Conservation (phyloP, 2,888 invertebrate genomes). For the Lingula anatina region DNA sequence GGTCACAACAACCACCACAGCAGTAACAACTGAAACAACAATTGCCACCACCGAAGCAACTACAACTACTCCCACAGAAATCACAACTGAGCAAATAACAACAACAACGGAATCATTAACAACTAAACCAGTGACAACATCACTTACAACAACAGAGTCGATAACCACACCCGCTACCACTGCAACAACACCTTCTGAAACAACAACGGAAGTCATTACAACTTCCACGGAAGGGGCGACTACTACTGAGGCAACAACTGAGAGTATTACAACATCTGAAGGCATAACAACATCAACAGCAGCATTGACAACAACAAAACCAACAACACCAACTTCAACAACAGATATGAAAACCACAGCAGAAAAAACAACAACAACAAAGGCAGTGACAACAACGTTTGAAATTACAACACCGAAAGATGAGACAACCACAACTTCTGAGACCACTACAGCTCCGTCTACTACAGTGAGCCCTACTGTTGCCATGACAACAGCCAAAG, state of each 20-base stretch:
- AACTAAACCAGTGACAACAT: too few relatives aligned
- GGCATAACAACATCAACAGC: slow-evolving; percentile 1
- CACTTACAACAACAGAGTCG: not conserved
- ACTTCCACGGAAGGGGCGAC: not conserved
- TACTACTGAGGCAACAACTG: not conserved
- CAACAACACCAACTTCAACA: not conserved
- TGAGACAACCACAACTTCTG: not conserved
- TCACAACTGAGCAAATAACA: not conserved
- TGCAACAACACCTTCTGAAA: not conserved
- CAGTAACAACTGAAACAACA: not conserved
- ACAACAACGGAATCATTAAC: not conserved
- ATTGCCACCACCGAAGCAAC: not conserved
- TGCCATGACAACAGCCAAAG: not conserved
- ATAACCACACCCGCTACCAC: not conserved
- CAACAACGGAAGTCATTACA: not conserved
- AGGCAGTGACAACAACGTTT: slow-evolving; percentile 1
- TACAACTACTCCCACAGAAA: not conserved
- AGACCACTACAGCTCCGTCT: not conserved
- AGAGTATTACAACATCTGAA: slow-evolving; percentile 1
- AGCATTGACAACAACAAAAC: not conserved
- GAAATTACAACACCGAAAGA: not conserved
- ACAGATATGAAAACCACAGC: not conserved
- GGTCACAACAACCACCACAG: too few relatives aligned
- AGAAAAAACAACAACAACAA: not conserved
- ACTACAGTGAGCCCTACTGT: not conserved